Conservation (phyloP, 2,113 vertebrate genomes). For the Xyrauchen texanus region DNA sequence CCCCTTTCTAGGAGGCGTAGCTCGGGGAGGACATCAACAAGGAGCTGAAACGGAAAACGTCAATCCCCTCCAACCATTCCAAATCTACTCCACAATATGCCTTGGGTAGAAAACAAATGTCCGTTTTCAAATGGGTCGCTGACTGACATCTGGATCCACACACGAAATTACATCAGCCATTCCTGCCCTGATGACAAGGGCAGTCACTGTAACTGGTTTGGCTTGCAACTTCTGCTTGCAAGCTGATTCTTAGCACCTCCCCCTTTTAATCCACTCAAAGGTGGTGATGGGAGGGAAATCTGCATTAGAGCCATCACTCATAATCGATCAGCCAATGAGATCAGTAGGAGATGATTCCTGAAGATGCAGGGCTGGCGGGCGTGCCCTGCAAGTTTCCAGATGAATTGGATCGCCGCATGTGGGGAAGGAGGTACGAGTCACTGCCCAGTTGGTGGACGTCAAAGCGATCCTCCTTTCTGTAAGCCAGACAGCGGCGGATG, state of each 20-base stretch:
- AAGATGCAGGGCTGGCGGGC: conserved; percentile 81
- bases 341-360: conserved; percentile 90
- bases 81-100: conserved; percentile 33
- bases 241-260: conserved; percentile 9
- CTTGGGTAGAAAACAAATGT: conserved; percentile 22
- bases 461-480: conserved; percentile 96
- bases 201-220: conserved; percentile 23
- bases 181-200: conserved; percentile 20
- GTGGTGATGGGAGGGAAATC: conserved; percentile 59
- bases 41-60: too few species aligned
- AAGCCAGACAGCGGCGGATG: conserved; percentile 96
- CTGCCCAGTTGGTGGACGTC: conserved; percentile 97
- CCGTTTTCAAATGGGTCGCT: conserved; percentile 1
- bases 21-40: conserved; percentile 29
- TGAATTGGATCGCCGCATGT: conserved; percentile 98
- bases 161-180: conserved; percentile 32
- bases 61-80: neutral
- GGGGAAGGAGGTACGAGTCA: conserved; percentile 96
- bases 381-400: conserved; percentile 93
- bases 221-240: neutral
- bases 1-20: conserved; percentile 10
- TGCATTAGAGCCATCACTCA: conserved; percentile 44
- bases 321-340: conserved; percentile 54
- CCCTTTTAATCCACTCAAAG: conserved; percentile 56
- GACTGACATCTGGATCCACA: conserved; percentile 39